These are phyloP conservation scores for Rhadinocentrus ornatus DNA, from an alignment of 2,797 vertebrate genomes.

Conservation along the genomic window DNA sequence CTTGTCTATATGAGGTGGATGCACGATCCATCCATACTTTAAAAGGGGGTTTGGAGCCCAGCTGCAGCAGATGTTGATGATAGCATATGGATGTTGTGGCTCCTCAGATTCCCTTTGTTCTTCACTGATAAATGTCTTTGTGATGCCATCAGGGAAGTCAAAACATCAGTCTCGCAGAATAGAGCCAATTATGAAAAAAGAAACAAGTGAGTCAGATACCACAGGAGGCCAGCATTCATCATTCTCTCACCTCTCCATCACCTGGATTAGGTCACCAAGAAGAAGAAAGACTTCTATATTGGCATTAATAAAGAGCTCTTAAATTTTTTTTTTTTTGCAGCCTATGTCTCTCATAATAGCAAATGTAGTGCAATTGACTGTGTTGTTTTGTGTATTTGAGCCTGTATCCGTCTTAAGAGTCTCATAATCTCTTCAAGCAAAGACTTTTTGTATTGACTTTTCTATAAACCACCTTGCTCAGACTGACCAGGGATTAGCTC, in stretches of 20 bases:
- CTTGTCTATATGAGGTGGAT: background rate
- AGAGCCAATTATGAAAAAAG: constrained; percentile 26
- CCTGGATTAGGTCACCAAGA: constrained; percentile 49
- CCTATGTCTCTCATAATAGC: constrained; percentile 61
- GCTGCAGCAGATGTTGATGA: constrained; percentile 53
- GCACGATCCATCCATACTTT: too few relatives aligned
- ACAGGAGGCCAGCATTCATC: constrained; percentile 22
- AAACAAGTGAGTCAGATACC: background rate
- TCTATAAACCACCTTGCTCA: constrained; percentile 25
- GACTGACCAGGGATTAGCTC: constrained; percentile 25
- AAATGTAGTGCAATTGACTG: constrained; percentile 50
- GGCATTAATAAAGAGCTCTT: constrained; percentile 28
- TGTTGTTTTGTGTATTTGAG: constrained; percentile 20
- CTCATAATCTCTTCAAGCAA: constrained; percentile 37
- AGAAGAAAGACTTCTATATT: constrained; percentile 16
- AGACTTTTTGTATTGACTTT: constrained; percentile 16
- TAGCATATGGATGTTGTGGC: constrained; percentile 59
- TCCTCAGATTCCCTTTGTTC: constrained; percentile 70
- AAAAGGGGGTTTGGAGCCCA: constrained; percentile 17
- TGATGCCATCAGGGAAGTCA: constrained; percentile 75
- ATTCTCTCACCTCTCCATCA: constrained; percentile 24
- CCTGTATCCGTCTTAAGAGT: constrained; percentile 5
- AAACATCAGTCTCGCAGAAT: constrained; percentile 70
- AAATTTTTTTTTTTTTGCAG: constrained; percentile 53
- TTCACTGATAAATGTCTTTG: constrained; percentile 67